phyloP scores from a whole-genome alignment of 2,888 invertebrate species.

The Agrotis puta region DNA sequence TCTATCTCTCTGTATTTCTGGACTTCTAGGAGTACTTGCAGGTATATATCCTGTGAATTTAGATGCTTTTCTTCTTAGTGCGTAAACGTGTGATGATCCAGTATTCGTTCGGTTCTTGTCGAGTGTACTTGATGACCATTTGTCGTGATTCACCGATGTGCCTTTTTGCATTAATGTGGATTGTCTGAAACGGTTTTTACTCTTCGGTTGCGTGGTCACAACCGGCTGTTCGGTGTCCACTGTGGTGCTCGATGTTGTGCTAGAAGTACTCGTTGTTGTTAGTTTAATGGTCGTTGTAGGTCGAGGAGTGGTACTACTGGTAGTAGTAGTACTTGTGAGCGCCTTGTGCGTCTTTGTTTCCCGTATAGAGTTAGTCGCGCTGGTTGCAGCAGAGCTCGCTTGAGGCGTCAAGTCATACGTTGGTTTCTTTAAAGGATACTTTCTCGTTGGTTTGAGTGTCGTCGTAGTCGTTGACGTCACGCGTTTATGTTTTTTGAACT shows the following conservation, averaged over 20 bases:
- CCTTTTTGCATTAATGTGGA: constrained; percentile 85
- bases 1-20: constrained; percentile 69
- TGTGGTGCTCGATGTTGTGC: constrained; percentile 45
- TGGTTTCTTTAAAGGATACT: constrained; percentile 72
- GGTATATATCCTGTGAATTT: constrained; percentile 85
- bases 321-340: constrained; percentile 64
- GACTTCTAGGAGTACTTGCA: constrained; percentile 73
- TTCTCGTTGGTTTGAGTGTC: constrained; percentile 71
- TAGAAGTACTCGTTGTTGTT: constrained; percentile 35
- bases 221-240: constrained; percentile 58
- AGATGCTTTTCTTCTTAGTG: constrained; percentile 83
- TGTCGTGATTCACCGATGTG: constrained; percentile 87
- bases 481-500: constrained; percentile 84
- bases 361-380: constrained; percentile 66
- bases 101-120: constrained; percentile 72
- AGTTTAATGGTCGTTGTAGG: constrained; percentile 52
- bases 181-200: constrained; percentile 84
- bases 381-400: constrained; percentile 80
- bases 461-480: constrained; percentile 79
- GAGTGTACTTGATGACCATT: constrained; percentile 74
- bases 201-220: constrained; percentile 73
- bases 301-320: constrained; percentile 62
- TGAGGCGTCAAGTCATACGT: constrained; percentile 80
- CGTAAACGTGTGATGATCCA: constrained; percentile 63
- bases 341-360: constrained; percentile 63